A percentile compares a stretch with the other conserved stretches of the same genome.
phyloP scores from a whole-genome alignment of 2,888 invertebrate genomes.

The Catonia carolina region DNA sequence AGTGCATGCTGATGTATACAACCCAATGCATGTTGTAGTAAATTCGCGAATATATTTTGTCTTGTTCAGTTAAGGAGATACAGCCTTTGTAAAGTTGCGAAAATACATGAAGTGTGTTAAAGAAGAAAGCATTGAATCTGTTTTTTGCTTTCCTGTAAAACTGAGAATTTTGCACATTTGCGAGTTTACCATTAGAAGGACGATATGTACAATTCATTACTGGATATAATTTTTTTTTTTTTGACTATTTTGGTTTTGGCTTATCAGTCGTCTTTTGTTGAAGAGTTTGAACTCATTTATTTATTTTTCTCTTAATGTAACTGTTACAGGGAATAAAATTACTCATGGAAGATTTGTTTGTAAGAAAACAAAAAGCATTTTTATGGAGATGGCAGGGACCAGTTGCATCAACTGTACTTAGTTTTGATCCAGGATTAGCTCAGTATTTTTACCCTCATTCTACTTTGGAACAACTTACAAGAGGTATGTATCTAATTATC shows the following conservation, averaged over 20 bases:
- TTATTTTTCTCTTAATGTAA: background rate
- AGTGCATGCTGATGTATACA: no score
- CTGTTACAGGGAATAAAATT: slow-evolving; percentile 49
- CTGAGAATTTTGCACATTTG: no score
- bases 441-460: slow-evolving; percentile 26
- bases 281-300: background rate
- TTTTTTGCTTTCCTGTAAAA: no score
- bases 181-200: no score
- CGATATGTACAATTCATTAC: no score
- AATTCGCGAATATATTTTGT: background rate
- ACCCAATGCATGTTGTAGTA: no score
- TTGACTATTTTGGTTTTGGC: no score
- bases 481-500: no score
- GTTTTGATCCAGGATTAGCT: slow-evolving; percentile 31
- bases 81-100: no score
- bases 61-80: no score
- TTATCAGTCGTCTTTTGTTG: background rate
- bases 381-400: slow-evolving; percentile 34
- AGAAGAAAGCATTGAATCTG: no score
- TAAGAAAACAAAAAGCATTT: slow-evolving; percentile 42
- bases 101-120: no score
- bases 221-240: slow-evolving; percentile 5
- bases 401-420: slow-evolving; percentile 31
- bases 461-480: slow-evolving; percentile 20
- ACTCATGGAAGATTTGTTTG: slow-evolving; percentile 48